Conservation (phyloP, 2,797 vertebrate species). For the Sebastes hubbsi region DNA sequence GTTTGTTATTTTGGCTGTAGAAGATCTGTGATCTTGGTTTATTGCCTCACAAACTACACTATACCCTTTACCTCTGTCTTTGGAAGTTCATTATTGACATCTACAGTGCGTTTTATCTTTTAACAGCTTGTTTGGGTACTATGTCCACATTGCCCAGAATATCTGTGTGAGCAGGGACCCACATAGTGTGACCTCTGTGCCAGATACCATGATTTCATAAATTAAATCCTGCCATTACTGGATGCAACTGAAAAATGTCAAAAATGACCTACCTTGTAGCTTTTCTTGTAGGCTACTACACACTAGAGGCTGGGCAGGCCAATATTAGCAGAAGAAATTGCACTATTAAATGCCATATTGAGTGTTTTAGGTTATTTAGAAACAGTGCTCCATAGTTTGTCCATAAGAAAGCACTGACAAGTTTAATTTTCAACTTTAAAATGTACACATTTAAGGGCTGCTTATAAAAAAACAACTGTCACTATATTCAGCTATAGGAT, state of each 20-base stretch:
- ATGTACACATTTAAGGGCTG: background rate
- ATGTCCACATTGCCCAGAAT: background rate
- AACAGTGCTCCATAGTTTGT: background rate
- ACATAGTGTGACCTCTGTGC: background rate
- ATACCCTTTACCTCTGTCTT: background rate
- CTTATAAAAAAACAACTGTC: background rate
- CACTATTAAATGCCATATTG: background rate
- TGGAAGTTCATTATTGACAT: background rate
- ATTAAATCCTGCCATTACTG: background rate
- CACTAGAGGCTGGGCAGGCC: too few species aligned
- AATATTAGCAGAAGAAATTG: background rate
- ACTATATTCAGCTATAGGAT: background rate
- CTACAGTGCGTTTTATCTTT: background rate
- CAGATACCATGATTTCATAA: background rate
- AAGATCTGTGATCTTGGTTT: background rate
- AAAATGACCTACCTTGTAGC: background rate
- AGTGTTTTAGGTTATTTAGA: background rate
- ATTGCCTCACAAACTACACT: background rate
- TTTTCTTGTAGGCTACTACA: too few species aligned
- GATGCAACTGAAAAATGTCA: background rate
- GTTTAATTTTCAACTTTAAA: background rate
- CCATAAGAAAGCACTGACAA: background rate
- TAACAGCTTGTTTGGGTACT: background rate
- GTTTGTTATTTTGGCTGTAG: constrained; percentile 6
- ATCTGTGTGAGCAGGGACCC: background rate